Evolutionary conservation across 1,140 invertebrate genomes (phyloP), one percentile per base, ranked within the genome.

Genomic region (Sminthurinus signatus): DNA sequence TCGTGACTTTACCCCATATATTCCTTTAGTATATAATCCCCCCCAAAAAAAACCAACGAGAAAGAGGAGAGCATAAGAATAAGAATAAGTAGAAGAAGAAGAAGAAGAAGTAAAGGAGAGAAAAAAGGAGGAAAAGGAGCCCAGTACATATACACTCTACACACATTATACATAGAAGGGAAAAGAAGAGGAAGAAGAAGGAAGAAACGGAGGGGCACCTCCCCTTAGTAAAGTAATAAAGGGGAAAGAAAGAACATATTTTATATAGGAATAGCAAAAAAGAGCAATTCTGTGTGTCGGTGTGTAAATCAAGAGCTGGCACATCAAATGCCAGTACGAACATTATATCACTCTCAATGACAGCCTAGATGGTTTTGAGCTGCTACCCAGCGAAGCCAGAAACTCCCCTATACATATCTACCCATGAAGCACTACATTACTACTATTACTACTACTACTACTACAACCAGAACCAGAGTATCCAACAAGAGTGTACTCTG

Each of bases 181-280:
- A n/a, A n/a, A n/a, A n/a, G n/a, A n/a, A n/a, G n/a, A n/a, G n/a
- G n/a, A n/a, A n/a, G n/a, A n/a, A n/a, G n/a, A n/a, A n/a, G n/a
- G n/a, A n/a, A n/a, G n/a, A n/a, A n/a, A n/a, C n/a, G n/a, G 23
- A 21, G 36, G 48, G 27, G 42, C 48, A 23, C 36, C 1, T 0
- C n/a, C 46, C 8, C 51, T 21, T 60, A 29, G 28, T 62, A 42
- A 17, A 23, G 64, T 67, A 70, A 64, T 70, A 70, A 70, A 70
- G 58, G 62, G 28, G 28, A 54, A 12, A 36, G 60, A 28, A 58
- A 62, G 50, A 66, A 59, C 62, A 65, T 67, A 64, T 65, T 70
- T 67, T 66, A 67, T 67, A 67, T 61, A 69, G 67, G 67, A 64
- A 70, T 61, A 67, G 59, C 51, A 67, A 72, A 68, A 69, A 67